These are phyloP conservation scores for Nasonia giraulti DNA, from an alignment of 1,140 invertebrate genomes.

Conservation along the genomic window DNA sequence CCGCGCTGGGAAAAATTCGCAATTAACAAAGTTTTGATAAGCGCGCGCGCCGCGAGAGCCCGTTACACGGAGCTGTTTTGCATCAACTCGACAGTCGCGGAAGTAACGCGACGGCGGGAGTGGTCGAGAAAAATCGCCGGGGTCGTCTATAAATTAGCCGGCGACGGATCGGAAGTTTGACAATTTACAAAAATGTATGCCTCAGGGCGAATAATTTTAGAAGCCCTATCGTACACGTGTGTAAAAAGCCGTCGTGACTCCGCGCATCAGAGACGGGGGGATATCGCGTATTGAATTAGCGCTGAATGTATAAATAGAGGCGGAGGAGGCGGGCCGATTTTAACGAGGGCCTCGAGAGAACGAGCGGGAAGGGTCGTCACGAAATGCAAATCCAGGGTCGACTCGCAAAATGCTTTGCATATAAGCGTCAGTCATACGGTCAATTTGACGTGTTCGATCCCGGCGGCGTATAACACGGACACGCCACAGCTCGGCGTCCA, in stretches of 20 bases:
- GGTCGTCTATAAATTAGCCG: conserved; percentile 38
- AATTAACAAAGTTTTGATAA: conserved; percentile 50
- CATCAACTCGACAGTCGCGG: background rate
- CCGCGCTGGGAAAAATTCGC: background rate
- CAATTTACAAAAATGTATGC: background rate
- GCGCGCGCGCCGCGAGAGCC: background rate
- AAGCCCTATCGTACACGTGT: background rate
- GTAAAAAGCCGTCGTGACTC: conserved; percentile 17
- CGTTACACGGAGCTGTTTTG: background rate
- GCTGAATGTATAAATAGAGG: conserved; percentile 61
- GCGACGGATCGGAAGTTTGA: conserved; percentile 19
- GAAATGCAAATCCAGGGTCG: conserved; percentile 55
- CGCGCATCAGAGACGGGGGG: conserved; percentile 28
- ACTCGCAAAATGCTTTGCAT: conserved; percentile 53
- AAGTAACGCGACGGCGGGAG: background rate
- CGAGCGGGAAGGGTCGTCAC: conserved; percentile 19
- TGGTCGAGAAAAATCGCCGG: conserved; percentile 7
- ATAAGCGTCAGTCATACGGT: conserved; percentile 55
- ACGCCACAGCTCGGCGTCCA: conserved; percentile 8
- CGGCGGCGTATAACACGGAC: background rate
- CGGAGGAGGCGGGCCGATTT: conserved; percentile 51
- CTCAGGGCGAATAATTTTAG: background rate
- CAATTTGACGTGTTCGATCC: conserved; percentile 53
- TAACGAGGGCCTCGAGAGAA: conserved; percentile 50
- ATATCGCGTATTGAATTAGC: conserved; percentile 60